These are phyloP conservation scores for Halcyon smyrnensis DNA, from an alignment of 2,797 vertebrate genomes.

Conservation along the genomic window DNA sequence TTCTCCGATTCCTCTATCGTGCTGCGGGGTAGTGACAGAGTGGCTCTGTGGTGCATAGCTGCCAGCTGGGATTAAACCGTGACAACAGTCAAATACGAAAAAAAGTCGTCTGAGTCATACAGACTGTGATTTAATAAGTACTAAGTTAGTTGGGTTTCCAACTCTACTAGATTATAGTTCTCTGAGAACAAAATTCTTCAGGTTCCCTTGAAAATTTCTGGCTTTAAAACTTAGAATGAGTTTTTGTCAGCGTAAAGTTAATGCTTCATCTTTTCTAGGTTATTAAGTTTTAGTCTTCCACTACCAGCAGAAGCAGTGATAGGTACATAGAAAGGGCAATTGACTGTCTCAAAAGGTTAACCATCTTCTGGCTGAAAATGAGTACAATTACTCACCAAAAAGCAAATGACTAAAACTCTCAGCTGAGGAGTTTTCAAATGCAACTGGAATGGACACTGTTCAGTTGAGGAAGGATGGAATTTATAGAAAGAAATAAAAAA, in stretches of 20 bases:
- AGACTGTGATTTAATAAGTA: neutral
- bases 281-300: constrained; percentile 64
- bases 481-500: constrained; percentile 1
- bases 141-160: neutral
- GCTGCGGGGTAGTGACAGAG: neutral
- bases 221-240: constrained; percentile 44
- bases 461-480: neutral
- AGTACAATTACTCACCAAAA: constrained; percentile 67
- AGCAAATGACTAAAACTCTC: constrained; percentile 38
- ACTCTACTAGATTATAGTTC: neutral
- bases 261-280: constrained; percentile 67
- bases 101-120: neutral
- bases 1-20: neutral
- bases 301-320: constrained; percentile 9
- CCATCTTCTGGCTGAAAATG: constrained; percentile 57
- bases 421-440: constrained; percentile 19
- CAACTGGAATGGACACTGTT: neutral
- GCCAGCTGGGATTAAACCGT: neutral
- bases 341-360: constrained; percentile 73
- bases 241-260: constrained; percentile 36
- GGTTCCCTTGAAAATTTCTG: constrained; percentile 38
- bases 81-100: neutral
- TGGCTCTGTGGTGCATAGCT: neutral
- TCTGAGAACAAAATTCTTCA: neutral
- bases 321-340: constrained; percentile 66